Base-by-base conservation (phyloP, 1,140 invertebrate species). In the Choristoneura fumiferana region DNA sequence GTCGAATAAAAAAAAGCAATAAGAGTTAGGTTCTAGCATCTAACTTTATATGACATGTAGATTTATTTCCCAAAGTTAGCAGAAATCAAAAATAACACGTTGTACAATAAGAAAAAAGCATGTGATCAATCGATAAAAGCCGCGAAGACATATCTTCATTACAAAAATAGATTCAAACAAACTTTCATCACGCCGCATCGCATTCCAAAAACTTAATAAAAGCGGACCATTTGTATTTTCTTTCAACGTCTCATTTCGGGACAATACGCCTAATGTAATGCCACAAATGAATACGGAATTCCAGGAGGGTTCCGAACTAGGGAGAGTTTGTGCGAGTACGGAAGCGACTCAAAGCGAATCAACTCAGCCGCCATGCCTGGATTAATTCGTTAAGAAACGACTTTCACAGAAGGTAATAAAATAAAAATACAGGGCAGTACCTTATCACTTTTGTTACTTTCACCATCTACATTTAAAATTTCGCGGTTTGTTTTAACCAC, bases 181-280 rank as follows among this genome's bases (percentile, higher is more conserved):
- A 58, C 33, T 54, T 59, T 57, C 57, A 56, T 43, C 54, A 56
- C 49, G 57, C 37, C 53, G 9, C 54, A 10, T 38, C 49, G 53
- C 62, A 79, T 73, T 67, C 69, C 63, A 67, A 59, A 65, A 69
- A 69, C 64, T 69, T 63, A 75, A 77, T 77, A 73, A 78, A 66
- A 71, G 60, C 52, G 18, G 64, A 60, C 69, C 72, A 73, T 73
- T 52, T 70, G 68, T 76, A 76, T 75, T 78, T 78, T 78, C 71
- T 72, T 69, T 73, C 61, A 71, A 72, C 78, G 73, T 65, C 68
- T 73, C 69, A 72, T 74, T 73, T 73, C 49, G 59, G 70, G 67
- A 81, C 78, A 79, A 81, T 78, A 73, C 73, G 71, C 67, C 77
- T 79, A 82, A 81, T 82, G 72, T 73, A 79, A 81, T 78, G 61